Conservation (phyloP, 2,113 vertebrate species). For the Eretmochelys imbricata region DNA sequence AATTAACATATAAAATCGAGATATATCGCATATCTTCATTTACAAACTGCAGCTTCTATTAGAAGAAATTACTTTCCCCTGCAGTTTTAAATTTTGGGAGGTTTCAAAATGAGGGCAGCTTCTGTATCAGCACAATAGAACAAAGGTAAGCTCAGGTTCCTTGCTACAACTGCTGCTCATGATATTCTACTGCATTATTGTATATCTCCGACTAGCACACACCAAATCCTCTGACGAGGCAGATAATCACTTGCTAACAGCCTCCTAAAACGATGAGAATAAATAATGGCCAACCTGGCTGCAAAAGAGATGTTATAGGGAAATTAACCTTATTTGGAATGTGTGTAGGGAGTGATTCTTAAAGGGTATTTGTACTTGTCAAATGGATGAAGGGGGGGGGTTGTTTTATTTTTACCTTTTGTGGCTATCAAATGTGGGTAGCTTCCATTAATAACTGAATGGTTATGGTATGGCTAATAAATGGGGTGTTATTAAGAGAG, state of each 20-base stretch:
- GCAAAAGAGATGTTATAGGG: background rate
- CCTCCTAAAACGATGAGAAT: background rate
- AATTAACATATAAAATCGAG: background rate
- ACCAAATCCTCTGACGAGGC: background rate
- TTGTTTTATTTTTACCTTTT: background rate
- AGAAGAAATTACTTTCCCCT: background rate
- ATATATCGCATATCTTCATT: background rate
- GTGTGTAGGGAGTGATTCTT: background rate
- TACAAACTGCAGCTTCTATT: background rate
- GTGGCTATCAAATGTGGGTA: background rate
- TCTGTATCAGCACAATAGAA: background rate
- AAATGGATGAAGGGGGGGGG: background rate
- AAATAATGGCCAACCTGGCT: background rate
- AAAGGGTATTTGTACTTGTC: background rate
- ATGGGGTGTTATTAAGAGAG: background rate
- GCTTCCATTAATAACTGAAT: background rate
- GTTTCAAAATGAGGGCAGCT: background rate
- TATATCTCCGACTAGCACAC: background rate
- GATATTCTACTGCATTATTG: background rate
- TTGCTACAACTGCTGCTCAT: background rate
- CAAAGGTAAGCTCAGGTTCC: background rate
- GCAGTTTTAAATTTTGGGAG: background rate
- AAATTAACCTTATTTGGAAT: background rate
- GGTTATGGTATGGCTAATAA: background rate
- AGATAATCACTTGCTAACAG: background rate